These are phyloP conservation scores for Neopelma chrysocephalum DNA, from an alignment of 2,797 vertebrate species.

Conservation along the genomic window DNA sequence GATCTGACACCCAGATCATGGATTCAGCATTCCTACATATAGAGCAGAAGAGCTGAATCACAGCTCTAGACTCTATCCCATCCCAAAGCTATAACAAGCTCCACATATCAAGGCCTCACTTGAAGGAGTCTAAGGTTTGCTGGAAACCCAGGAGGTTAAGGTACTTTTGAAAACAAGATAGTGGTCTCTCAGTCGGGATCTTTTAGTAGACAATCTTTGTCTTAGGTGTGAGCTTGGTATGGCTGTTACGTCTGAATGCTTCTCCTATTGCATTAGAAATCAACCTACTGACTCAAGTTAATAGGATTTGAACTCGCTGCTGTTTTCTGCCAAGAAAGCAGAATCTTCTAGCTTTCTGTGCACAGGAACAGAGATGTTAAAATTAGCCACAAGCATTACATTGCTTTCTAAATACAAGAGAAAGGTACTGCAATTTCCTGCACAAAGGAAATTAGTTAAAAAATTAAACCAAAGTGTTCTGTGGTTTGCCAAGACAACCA, in stretches of 20 bases:
- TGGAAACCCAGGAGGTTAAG: not conserved
- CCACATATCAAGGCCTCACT: not conserved
- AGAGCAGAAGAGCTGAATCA: not conserved
- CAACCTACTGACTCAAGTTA: not conserved
- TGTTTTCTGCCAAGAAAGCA: slow-evolving; percentile 25
- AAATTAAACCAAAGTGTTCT: not conserved
- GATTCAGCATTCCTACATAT: not conserved
- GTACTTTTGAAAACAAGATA: not conserved
- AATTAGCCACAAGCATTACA: slow-evolving; percentile 24
- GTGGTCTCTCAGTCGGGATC: not conserved
- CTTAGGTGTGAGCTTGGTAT: not conserved
- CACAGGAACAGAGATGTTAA: slow-evolving; percentile 24
- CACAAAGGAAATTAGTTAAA: not conserved
- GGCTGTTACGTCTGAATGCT: not conserved
- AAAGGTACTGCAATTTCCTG: slow-evolving; percentile 26
- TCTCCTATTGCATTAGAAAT: not conserved
- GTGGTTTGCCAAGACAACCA: not conserved
- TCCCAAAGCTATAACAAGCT: not conserved
- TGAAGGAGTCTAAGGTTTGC: not conserved
- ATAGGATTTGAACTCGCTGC: slow-evolving; percentile 27
- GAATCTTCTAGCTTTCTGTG: slow-evolving; percentile 2
- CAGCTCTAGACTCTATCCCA: not conserved
- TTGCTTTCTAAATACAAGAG: slow-evolving; percentile 9
- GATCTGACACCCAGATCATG: not conserved
- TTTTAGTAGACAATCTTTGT: not conserved